Base-by-base conservation (phyloP, 2,797 vertebrate species). In the Falco berigora region DNA sequence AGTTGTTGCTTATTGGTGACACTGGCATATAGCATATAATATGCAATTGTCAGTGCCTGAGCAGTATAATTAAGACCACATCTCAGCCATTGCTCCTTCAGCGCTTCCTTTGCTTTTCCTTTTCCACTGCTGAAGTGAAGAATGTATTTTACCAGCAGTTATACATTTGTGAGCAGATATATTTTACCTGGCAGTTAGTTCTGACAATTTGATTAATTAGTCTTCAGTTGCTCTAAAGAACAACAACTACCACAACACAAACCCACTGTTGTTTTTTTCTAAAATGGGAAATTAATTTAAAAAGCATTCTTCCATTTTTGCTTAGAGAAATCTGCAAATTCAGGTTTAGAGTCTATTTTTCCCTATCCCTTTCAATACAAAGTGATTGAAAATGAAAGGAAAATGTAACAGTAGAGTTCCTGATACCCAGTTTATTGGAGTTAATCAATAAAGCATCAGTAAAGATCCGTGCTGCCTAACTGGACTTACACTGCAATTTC, bases 141-240 rank as follows among this genome's bases (percentile, higher is more conserved):
- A 56, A 67, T 28, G 19, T 63, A 56, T 81, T 92, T 84, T 86
- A 61, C 12, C 15, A 87, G 34, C 61, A 61, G 22, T 81, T 50
- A 44, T 2, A 27, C 24, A 23, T 81, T 73, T 71, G 55, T 71
- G 40, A 85, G 36, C 40, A 82, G 28, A 61, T 24, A 30, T 56
- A 63, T 88, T 91, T 88, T 67, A 92, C 56, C 68, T 61, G 61
- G 40, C 56, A 84, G 52, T 55, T 88, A 55, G 34, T 72, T 96
- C 74, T 86, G 69, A 77, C 69, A 78, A 19, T 66, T 40, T 55
- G 62, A 86, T 77, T 80, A 87, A 64, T 81, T 67, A 88, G 52
- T 80, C 27, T 34, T 62, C 38, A 46, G 24, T 83, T 77, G 52
- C 18, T 88, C 53, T 73, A 85, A 88, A 44, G 44, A 44, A 44